Evolutionary conservation across 2,888 invertebrate species (phyloP).

Genomic region (Sylvicola cinctus): DNA sequence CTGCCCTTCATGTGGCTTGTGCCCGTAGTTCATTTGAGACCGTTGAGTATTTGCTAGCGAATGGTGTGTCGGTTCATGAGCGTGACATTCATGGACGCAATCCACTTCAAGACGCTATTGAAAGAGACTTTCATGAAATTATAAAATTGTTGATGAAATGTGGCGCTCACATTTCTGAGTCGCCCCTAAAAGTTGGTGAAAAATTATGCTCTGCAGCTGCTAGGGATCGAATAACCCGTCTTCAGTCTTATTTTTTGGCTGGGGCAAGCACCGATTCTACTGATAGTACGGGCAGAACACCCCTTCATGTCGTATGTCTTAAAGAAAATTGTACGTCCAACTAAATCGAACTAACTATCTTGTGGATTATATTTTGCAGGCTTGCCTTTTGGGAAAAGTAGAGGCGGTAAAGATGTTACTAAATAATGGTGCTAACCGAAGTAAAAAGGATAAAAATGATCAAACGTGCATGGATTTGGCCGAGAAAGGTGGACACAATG

Average conservation of each 20-base stretch:
- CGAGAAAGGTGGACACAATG: too few relatives aligned
- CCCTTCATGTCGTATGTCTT: constrained; percentile 37
- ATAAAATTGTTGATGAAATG: constrained; percentile 47
- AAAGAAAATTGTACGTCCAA: too few relatives aligned
- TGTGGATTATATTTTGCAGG: too few relatives aligned
- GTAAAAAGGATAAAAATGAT: too few relatives aligned
- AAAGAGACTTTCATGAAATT: constrained; percentile 36
- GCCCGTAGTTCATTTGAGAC: constrained; percentile 42
- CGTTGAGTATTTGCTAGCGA: constrained; percentile 49
- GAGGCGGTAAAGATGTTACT: too few relatives aligned
- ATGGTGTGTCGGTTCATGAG: constrained; percentile 66
- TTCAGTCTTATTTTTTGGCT: constrained; percentile 41
- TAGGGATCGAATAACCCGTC: constrained; percentile 31
- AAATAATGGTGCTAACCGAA: too few relatives aligned
- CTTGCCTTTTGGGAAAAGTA: too few relatives aligned
- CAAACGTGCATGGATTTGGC: too few relatives aligned
- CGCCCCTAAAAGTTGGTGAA: constrained; percentile 37
- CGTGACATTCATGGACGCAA: constrained; percentile 48
- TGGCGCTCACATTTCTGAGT: constrained; percentile 50
- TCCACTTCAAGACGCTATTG: constrained; percentile 49
- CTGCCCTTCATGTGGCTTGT: constrained; percentile 64
- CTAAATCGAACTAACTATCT: background rate
- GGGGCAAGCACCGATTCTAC: constrained; percentile 40
- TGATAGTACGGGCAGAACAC: constrained; percentile 42
- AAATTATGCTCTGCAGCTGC: constrained; percentile 45